phyloP scores from a whole-genome alignment of 2,888 invertebrate genomes.

The Athalia rosae region DNA sequence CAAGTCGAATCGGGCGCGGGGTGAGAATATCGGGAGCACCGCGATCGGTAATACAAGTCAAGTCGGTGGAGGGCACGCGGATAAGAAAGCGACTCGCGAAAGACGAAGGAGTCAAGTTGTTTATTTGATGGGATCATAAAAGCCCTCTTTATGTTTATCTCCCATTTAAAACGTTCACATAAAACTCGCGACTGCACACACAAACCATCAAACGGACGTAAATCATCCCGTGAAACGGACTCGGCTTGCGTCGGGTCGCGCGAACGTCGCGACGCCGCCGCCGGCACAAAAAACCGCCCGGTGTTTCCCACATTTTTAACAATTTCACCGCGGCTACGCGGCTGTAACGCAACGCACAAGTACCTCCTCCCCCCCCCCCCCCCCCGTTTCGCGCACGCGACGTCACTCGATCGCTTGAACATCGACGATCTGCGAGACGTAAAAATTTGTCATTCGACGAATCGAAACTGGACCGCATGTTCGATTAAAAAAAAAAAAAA shows the following conservation, averaged over 20 bases:
- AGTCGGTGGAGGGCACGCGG: neutral
- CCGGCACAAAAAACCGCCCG: slow-evolving; percentile 1
- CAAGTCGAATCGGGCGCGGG: too few relatives aligned
- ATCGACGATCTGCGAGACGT: neutral
- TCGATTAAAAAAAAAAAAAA: slow-evolving; percentile 27
- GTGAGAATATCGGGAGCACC: too few relatives aligned
- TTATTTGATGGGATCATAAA: slow-evolving; percentile 74
- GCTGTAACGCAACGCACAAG: slow-evolving; percentile 48
- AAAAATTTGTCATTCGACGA: neutral
- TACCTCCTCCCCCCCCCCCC: too few relatives aligned
- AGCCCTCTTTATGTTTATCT: slow-evolving; percentile 74
- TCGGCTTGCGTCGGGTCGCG: slow-evolving; percentile 50
- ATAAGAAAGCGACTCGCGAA: slow-evolving; percentile 13
- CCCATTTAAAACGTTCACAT: slow-evolving; percentile 73
- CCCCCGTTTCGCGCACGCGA: slow-evolving; percentile 48
- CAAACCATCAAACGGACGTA: slow-evolving; percentile 71
- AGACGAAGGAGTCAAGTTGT: slow-evolving; percentile 72
- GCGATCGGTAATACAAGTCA: neutral
- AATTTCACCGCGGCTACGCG: slow-evolving; percentile 38
- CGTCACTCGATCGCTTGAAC: slow-evolving; percentile 42
- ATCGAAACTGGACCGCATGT: too few relatives aligned
- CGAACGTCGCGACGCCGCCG: slow-evolving; percentile 49
- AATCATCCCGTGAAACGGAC: slow-evolving; percentile 70
- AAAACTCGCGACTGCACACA: slow-evolving; percentile 70
- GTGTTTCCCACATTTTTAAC: slow-evolving; percentile 2